Conservation (phyloP, 2,888 invertebrate genomes). For the Scrobipalpa atriplicella region DNA sequence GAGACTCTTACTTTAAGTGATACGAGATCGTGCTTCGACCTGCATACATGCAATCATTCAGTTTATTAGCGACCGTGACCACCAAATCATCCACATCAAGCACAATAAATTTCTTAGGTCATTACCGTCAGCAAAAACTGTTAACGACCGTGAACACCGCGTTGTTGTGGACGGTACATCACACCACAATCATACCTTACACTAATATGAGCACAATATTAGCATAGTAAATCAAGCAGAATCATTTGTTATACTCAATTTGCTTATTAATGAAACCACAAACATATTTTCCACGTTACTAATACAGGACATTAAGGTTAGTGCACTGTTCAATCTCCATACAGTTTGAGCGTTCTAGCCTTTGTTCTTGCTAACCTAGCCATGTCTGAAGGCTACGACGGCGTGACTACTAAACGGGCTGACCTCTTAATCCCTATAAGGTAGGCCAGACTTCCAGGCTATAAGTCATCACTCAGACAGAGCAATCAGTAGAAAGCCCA, state of each 20-base stretch:
- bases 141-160: slow-evolving; percentile 33
- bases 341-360: not conserved
- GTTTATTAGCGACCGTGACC: slow-evolving; percentile 59
- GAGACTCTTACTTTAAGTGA: not conserved
- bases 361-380: slow-evolving; percentile 1
- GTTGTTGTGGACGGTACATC: slow-evolving; percentile 13
- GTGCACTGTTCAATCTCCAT: not conserved
- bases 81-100: slow-evolving; percentile 38
- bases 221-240: not conserved
- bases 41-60: slow-evolving; percentile 48
- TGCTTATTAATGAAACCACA: not conserved
- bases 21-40: not conserved
- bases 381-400: slow-evolving; percentile 3
- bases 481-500: slow-evolving; percentile 6
- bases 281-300: slow-evolving; percentile 16
- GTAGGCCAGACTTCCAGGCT: slow-evolving; percentile 11
- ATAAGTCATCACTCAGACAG: slow-evolving; percentile 21
- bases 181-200: slow-evolving; percentile 11
- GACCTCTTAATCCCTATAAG: slow-evolving; percentile 17
- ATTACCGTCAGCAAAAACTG: slow-evolving; percentile 31
- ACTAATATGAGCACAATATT: slow-evolving; percentile 3
- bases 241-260: slow-evolving; percentile 5
- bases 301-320: slow-evolving; percentile 12
- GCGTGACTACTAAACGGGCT: slow-evolving; percentile 16
- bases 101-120: slow-evolving; percentile 42